Percentiles rank a stretch among this genome's conserved stretches.
phyloP scores from a whole-genome alignment of 2,888 invertebrate species.

The Poecilus cupreus region DNA sequence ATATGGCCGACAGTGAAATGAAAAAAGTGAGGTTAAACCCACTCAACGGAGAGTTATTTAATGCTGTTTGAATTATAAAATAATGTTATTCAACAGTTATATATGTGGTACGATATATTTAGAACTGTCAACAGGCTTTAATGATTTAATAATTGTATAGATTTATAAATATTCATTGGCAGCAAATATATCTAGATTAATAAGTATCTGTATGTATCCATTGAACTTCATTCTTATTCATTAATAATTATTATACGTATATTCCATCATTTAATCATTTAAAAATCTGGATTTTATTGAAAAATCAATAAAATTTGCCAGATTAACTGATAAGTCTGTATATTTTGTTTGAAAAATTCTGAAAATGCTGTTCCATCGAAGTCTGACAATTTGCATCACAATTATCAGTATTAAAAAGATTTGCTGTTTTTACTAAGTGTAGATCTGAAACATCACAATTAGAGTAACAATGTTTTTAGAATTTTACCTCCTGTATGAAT shows the following conservation, averaged over 20 bases:
- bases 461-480: slow-evolving; percentile 29
- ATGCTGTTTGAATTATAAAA: slow-evolving; percentile 13
- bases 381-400: slow-evolving; percentile 5
- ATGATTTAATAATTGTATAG: slow-evolving; percentile 48
- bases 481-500: background rate
- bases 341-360: background rate
- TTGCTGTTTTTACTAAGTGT: background rate
- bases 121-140: slow-evolving; percentile 45
- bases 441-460: slow-evolving; percentile 13
- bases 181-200: slow-evolving; percentile 19
- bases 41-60: slow-evolving; percentile 16
- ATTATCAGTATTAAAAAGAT: slow-evolving; percentile 2
- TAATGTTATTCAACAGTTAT: slow-evolving; percentile 21
- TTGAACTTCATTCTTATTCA: background rate
- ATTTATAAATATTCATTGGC: slow-evolving; percentile 4
- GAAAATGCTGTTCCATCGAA: background rate
- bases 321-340: background rate
- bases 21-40: background rate
- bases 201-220: background rate
- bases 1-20: background rate
- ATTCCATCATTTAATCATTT: slow-evolving; percentile 1
- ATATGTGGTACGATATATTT: slow-evolving; percentile 30
- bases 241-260: background rate
- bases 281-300: background rate
- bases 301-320: background rate